These are phyloP conservation scores for Hypercompe scribonia DNA, from an alignment of 2,888 invertebrate genomes.

Conservation along the genomic window DNA sequence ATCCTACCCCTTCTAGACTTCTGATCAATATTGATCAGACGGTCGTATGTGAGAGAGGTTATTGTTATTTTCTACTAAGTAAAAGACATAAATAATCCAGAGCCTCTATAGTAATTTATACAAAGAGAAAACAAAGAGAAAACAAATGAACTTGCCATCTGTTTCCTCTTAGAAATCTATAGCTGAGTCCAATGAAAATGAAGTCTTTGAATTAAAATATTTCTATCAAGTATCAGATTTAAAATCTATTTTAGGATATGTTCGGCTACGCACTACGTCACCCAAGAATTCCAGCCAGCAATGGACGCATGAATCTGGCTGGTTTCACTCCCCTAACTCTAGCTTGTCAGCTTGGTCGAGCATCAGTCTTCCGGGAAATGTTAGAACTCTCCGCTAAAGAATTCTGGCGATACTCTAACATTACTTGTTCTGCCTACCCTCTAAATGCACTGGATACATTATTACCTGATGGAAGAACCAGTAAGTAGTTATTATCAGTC, in stretches of 20 bases:
- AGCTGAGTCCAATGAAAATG: too few species aligned
- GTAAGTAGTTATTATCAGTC: conserved; percentile 83
- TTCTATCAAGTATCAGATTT: not conserved
- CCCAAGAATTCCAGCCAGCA: conserved; percentile 96
- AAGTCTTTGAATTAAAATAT: not conserved
- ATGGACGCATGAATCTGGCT: conserved; percentile 94
- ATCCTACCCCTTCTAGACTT: too few species aligned
- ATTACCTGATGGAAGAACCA: conserved; percentile 97
- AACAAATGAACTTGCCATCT: too few species aligned
- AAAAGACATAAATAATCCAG: too few species aligned
- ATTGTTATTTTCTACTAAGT: too few species aligned
- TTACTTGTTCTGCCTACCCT: conserved; percentile 99
- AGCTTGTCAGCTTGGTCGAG: conserved; percentile 98
- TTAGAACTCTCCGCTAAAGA: conserved; percentile 97
- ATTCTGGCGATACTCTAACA: conserved; percentile 99
- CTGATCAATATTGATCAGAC: too few species aligned
- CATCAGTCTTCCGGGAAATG: conserved; percentile 99
- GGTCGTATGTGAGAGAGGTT: too few species aligned
- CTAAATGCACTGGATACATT: conserved; percentile 98
- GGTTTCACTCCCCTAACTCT: conserved; percentile 98
- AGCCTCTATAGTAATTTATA: too few species aligned
- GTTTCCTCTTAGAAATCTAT: too few species aligned
- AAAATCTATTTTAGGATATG: conserved; percentile 92
- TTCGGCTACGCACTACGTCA: conserved; percentile 98
- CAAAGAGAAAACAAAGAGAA: too few species aligned